phyloP scores from a whole-genome alignment of 2,797 vertebrate species.

The Parambassis ranga region DNA sequence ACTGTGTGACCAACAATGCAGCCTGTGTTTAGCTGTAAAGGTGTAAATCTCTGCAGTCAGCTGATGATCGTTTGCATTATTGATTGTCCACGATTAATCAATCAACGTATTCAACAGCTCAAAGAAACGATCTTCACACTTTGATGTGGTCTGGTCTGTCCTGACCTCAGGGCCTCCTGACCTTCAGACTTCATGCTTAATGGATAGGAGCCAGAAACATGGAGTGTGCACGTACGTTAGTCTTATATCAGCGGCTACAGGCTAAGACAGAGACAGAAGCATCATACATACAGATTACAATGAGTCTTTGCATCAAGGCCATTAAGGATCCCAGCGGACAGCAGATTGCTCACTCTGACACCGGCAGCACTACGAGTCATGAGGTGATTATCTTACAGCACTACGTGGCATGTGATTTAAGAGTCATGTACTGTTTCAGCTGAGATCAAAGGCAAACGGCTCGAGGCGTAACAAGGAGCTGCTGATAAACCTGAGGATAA shows the following conservation, averaged over 20 bases:
- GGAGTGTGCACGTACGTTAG: too few species aligned
- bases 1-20: too few species aligned
- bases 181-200: too few species aligned
- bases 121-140: too few species aligned
- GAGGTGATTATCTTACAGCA: slow-evolving; percentile 4
- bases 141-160: too few species aligned
- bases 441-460: slow-evolving; percentile 13
- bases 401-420: slow-evolving; percentile 24
- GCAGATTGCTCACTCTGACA: background rate
- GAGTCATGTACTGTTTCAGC: slow-evolving; percentile 3
- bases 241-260: background rate
- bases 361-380: background rate
- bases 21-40: too few species aligned
- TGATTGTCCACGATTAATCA: too few species aligned
- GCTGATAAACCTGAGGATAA: slow-evolving; percentile 45
- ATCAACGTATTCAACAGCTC: too few species aligned
- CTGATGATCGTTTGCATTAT: too few species aligned
- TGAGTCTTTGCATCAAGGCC: background rate
- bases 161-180: too few species aligned
- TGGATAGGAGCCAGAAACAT: too few species aligned
- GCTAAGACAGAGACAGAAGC: background rate
- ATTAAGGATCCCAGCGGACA: background rate
- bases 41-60: too few species aligned
- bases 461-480: slow-evolving; percentile 2
- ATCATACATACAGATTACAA: slow-evolving; percentile 1